These are phyloP conservation scores for Caenorhabditis sp. DNA, from an alignment of 2,888 invertebrate genomes.

Conservation along the genomic window DNA sequence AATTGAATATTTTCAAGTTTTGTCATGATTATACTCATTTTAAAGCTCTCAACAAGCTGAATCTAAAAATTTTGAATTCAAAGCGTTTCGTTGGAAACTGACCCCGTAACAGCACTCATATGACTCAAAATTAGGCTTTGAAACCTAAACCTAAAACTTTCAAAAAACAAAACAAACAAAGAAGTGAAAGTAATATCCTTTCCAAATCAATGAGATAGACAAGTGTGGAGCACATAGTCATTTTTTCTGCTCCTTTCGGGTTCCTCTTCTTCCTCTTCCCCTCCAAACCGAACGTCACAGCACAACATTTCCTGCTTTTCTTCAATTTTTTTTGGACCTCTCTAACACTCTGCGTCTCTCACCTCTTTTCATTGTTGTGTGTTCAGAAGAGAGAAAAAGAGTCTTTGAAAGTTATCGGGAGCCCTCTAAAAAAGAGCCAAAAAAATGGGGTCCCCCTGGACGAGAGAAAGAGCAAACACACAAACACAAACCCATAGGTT, in stretches of 20 bases:
- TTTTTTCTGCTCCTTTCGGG: too few species aligned
- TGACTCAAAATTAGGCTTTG: too few species aligned
- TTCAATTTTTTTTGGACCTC: background rate
- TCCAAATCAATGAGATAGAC: constrained; percentile 4
- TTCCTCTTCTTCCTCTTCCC: background rate
- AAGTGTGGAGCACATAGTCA: background rate
- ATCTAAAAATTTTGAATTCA: too few species aligned
- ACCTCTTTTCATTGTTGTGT: background rate
- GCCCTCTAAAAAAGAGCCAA: too few species aligned
- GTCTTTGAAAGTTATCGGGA: background rate
- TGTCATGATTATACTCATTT: too few species aligned
- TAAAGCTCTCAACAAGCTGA: too few species aligned
- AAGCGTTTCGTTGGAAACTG: too few species aligned
- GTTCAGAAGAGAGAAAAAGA: background rate
- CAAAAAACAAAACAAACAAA: background rate
- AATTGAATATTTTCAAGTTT: too few species aligned
- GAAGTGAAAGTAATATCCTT: background rate
- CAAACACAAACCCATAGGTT: too few species aligned
- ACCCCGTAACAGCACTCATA: too few species aligned
- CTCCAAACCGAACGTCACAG: constrained; percentile 2
- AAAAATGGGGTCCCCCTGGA: background rate
- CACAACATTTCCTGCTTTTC: constrained; percentile 7
- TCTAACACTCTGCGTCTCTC: background rate
- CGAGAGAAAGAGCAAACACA: background rate
- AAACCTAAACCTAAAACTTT: background rate